Percentiles rank a stretch among this genome's conserved stretches.
Evolutionary conservation across 2,797 vertebrate genomes (phyloP).

Genomic region (Sebastes goodei): DNA sequence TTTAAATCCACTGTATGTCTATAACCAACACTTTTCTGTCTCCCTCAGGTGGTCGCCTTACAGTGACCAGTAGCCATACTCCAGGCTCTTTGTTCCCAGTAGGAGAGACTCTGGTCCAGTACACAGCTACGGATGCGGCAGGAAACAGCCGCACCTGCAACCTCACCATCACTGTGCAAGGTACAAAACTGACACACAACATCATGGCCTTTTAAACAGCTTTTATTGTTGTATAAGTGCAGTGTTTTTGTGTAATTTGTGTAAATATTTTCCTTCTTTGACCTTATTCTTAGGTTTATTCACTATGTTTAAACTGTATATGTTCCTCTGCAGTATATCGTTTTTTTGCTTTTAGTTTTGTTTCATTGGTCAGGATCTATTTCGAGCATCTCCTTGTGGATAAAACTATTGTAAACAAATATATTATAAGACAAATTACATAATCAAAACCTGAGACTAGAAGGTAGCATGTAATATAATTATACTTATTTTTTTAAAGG

Average conservation of each 20-base stretch:
- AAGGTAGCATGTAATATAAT: background rate
- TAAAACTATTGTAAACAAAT: too few species aligned
- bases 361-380: too few species aligned
- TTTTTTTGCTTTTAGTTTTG: too few species aligned
- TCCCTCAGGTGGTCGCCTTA: slow-evolving; percentile 83
- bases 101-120: slow-evolving; percentile 90
- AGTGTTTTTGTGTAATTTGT: background rate
- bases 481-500: background rate
- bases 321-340: too few species aligned
- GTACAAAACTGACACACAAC: slow-evolving; percentile 61
- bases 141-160: slow-evolving; percentile 94
- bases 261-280: background rate
- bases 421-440: too few species aligned
- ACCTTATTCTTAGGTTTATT: background rate
- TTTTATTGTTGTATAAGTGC: background rate
- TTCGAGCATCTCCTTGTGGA: too few species aligned
- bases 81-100: slow-evolving; percentile 89
- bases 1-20: background rate
- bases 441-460: background rate
- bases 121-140: slow-evolving; percentile 89
- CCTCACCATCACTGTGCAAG: slow-evolving; percentile 90
- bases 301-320: background rate
- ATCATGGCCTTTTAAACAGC: background rate
- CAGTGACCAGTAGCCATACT: slow-evolving; percentile 85
- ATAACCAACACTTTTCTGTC: background rate